Conservation (phyloP, 1,140 invertebrate species). For the Elymnias hypermnestra region DNA sequence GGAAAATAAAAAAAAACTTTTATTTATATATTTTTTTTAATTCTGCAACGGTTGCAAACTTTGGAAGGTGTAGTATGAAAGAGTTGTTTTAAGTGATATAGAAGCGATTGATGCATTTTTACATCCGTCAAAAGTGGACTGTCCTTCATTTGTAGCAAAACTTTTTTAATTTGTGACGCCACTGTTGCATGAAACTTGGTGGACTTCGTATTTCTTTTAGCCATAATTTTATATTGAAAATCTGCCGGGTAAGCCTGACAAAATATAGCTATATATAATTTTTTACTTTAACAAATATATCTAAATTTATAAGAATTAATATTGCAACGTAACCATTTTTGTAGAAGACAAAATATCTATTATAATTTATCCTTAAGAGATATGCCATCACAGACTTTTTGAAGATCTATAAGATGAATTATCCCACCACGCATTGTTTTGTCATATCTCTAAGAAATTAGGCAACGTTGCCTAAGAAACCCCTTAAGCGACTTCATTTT, state of each 20-base stretch:
- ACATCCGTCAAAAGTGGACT: constrained; percentile 31
- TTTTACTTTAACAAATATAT: too few relatives aligned
- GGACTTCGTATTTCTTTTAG: neutral
- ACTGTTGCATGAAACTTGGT: neutral
- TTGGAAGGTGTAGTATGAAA: constrained; percentile 30
- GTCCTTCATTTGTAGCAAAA: constrained; percentile 31
- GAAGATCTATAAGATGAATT: too few relatives aligned
- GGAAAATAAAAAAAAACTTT: neutral
- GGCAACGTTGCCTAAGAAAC: too few relatives aligned
- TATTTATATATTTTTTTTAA: constrained; percentile 5
- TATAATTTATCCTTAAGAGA: too few relatives aligned
- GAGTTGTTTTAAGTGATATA: constrained; percentile 33
- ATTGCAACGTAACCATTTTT: too few relatives aligned
- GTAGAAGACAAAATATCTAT: too few relatives aligned
- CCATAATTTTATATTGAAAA: constrained; percentile 1
- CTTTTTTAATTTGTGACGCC: constrained; percentile 22
- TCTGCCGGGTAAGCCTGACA: constrained; percentile 10
- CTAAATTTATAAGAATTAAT: too few relatives aligned
- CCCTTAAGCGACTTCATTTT: too few relatives aligned
- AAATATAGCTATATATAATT: too few relatives aligned
- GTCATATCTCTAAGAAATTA: too few relatives aligned
- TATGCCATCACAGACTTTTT: too few relatives aligned
- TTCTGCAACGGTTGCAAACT: constrained; percentile 1
- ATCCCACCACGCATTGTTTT: too few relatives aligned
- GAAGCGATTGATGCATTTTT: constrained; percentile 21